Conservation (phyloP, 1,140 invertebrate species). For the Homalodisca vitripennis region DNA sequence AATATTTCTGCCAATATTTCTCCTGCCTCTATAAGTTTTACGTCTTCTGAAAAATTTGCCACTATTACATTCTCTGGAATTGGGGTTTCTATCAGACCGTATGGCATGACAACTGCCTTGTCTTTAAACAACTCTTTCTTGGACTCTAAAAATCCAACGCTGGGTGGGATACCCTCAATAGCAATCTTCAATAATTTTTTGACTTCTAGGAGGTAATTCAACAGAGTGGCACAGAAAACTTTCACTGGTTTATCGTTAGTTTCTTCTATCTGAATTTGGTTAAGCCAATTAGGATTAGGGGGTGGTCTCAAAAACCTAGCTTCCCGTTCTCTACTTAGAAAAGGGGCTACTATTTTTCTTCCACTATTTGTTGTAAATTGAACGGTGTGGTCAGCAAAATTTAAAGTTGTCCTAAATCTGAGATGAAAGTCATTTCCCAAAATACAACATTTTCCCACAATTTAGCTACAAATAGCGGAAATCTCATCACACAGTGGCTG, state of each 20-base stretch:
- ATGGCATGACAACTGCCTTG: not conserved
- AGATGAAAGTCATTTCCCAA: conserved; percentile 13
- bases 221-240: not conserved
- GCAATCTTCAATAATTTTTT: not conserved
- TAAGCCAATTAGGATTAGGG: not conserved
- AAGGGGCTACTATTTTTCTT: not conserved
- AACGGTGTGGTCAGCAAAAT: not conserved
- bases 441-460: conserved; percentile 1
- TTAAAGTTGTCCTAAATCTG: not conserved
- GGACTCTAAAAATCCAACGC: not conserved
- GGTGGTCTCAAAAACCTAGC: not conserved
- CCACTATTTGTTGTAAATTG: not conserved
- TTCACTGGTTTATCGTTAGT: not conserved
- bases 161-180: not conserved
- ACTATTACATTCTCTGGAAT: not conserved
- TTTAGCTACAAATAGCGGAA: conserved; percentile 14
- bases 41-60: not conserved
- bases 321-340: not conserved
- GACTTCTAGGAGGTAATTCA: conserved; percentile 7
- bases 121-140: not conserved
- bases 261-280: not conserved
- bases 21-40: not conserved
- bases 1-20: conserved; percentile 7
- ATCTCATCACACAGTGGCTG: not conserved
- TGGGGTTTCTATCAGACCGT: not conserved